These are phyloP conservation scores for Neria commutata DNA, from an alignment of 2,888 invertebrate genomes.

Conservation along the genomic window DNA sequence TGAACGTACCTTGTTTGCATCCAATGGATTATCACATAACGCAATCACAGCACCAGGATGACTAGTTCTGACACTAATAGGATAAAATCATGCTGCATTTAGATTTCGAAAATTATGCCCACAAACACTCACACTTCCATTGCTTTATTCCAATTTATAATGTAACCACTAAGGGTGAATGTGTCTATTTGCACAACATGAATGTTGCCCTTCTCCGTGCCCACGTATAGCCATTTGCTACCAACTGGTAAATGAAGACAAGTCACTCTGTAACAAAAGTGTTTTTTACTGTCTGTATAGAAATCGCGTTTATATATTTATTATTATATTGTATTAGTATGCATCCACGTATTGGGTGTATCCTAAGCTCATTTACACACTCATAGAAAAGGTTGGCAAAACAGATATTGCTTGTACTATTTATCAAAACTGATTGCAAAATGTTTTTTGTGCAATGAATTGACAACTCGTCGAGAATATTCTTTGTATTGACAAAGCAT, in stretches of 20 bases:
- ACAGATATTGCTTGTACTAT: no score
- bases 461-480: no score
- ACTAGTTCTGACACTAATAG: slow-evolving; percentile 86
- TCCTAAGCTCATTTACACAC: no score
- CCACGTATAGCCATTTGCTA: slow-evolving; percentile 98
- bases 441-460: no score
- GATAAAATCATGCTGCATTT: slow-evolving; percentile 32
- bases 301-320: no score
- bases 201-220: slow-evolving; percentile 97
- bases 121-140: slow-evolving; percentile 91
- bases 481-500: no score
- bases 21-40: slow-evolving; percentile 95
- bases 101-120: slow-evolving; percentile 5
- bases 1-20: slow-evolving; percentile 88
- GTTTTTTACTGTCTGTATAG: no score
- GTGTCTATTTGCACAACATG: slow-evolving; percentile 96
- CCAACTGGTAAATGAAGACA: slow-evolving; percentile 94
- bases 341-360: no score
- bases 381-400: no score
- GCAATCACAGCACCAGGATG: slow-evolving; percentile 97
- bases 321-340: no score
- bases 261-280: slow-evolving; percentile 88
- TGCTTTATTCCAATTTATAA: slow-evolving; percentile 99
- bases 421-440: no score
- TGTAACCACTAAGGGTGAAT: slow-evolving; percentile 95